Evolutionary conservation across 2,888 invertebrate genomes (phyloP).

Genomic region (Junonia oenone): DNA sequence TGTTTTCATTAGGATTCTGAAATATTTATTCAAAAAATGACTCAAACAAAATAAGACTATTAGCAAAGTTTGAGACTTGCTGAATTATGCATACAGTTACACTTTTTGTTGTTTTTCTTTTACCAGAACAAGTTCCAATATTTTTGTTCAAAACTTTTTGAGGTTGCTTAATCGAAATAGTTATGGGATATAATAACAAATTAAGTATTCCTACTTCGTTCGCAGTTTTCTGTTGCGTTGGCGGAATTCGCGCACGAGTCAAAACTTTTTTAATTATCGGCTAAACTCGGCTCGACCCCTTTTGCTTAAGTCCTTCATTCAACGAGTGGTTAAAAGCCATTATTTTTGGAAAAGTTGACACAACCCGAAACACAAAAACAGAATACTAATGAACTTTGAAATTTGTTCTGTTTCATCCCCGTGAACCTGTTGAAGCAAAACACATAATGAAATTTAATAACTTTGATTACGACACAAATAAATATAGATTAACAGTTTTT

Average conservation of each 20-base stretch:
- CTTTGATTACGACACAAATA: neutral
- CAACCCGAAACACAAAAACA: constrained; percentile 13
- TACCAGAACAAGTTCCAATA: neutral
- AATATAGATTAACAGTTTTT: too few species aligned
- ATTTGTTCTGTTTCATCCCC: constrained; percentile 5
- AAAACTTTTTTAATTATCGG: constrained; percentile 26
- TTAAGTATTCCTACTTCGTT: neutral
- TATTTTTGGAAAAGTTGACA: constrained; percentile 16
- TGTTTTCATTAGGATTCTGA: too few species aligned
- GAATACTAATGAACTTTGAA: constrained; percentile 16
- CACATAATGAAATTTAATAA: neutral
- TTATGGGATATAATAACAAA: neutral
- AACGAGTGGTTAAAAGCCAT: constrained; percentile 10
- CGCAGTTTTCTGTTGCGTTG: neutral
- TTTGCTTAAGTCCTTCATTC: constrained; percentile 13
- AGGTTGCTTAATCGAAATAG: neutral
- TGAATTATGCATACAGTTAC: neutral
- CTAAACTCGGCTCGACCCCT: constrained; percentile 4
- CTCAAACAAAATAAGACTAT: neutral
- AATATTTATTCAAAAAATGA: too few species aligned
- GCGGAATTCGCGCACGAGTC: constrained; percentile 11
- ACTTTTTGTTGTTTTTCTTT: neutral
- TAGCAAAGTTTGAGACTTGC: neutral
- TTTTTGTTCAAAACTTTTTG: neutral
- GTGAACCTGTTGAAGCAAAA: neutral